Conservation (phyloP, 2,888 invertebrate species). For the Caenorhabditis sp. region DNA sequence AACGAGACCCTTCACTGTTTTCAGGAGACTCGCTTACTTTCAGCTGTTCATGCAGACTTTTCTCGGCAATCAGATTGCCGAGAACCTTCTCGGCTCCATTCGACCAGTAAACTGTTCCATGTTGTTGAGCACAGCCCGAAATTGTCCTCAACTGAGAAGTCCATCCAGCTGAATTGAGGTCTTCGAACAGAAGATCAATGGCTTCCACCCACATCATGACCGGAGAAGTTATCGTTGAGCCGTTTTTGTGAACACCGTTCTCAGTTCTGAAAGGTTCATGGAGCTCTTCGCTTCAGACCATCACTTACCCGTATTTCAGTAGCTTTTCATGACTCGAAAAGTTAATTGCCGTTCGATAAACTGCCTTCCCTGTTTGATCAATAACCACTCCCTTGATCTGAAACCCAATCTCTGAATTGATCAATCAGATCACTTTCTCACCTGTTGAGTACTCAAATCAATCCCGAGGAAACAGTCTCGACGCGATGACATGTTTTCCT, state of each 20-base stretch:
- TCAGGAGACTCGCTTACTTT: conserved; percentile 31
- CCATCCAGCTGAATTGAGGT: conserved; percentile 89
- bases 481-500: background rate
- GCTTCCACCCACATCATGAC: conserved; percentile 97
- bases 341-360: conserved; percentile 90
- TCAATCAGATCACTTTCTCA: conserved; percentile 27
- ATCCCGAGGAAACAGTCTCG: conserved; percentile 65
- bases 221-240: conserved; percentile 86
- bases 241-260: conserved; percentile 55
- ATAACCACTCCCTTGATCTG: conserved; percentile 57
- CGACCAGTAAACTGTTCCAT: conserved; percentile 97
- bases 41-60: conserved; percentile 50
- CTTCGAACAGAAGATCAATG: conserved; percentile 92
- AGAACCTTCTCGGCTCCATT: conserved; percentile 88
- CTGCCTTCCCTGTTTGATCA: conserved; percentile 84
- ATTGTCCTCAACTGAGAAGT: conserved; percentile 91
- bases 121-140: conserved; percentile 97
- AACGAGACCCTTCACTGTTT: background rate
- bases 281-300: background rate
- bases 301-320: conserved; percentile 87
- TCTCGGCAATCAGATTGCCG: conserved; percentile 87
- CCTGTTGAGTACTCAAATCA: conserved; percentile 75
- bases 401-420: background rate
- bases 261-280: conserved; percentile 20
- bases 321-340: conserved; percentile 86